A percentile compares a stretch with the other conserved stretches of the same genome.
Conservation (phyloP, 2,888 invertebrate genomes). For the Epinotia bilunana region DNA sequence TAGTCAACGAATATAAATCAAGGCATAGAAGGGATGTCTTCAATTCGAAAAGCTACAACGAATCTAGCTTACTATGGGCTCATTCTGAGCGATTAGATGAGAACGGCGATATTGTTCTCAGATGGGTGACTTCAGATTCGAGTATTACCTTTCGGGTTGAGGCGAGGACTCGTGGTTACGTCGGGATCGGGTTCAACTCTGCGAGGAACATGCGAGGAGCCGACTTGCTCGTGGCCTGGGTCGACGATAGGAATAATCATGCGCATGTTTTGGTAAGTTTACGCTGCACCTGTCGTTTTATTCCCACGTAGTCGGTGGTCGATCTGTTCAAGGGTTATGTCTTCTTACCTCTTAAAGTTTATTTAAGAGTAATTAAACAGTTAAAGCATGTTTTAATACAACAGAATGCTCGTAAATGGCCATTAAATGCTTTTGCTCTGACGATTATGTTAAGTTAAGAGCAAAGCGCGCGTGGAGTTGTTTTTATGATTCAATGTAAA, state of each 20-base stretch:
- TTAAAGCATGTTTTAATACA: constrained; percentile 19
- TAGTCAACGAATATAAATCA: constrained; percentile 71
- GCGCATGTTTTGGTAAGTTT: constrained; percentile 92
- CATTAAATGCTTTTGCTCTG: constrained; percentile 7
- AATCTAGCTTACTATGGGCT: constrained; percentile 82
- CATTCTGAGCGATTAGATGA: constrained; percentile 84
- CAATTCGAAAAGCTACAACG: constrained; percentile 73
- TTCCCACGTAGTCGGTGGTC: constrained; percentile 43
- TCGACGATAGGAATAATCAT: constrained; percentile 87
- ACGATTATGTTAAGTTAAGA: neutral
- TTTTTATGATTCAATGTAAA: neutral
- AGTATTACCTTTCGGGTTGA: constrained; percentile 93
- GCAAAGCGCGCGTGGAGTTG: neutral
- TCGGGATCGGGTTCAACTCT: constrained; percentile 94
- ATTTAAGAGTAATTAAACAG: constrained; percentile 27
- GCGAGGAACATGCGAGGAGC: constrained; percentile 91
- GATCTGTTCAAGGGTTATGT: constrained; percentile 17
- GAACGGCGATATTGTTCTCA: constrained; percentile 82
- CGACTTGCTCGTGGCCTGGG: constrained; percentile 96
- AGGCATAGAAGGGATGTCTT: constrained; percentile 73
- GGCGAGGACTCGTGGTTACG: constrained; percentile 93
- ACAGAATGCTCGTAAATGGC: constrained; percentile 15
- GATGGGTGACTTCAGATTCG: constrained; percentile 90
- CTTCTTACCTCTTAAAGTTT: constrained; percentile 15
- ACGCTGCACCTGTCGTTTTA: constrained; percentile 57